Evolutionary conservation across 2,113 vertebrate genomes (phyloP).

Genomic region (Phrynosoma platyrhinos): DNA sequence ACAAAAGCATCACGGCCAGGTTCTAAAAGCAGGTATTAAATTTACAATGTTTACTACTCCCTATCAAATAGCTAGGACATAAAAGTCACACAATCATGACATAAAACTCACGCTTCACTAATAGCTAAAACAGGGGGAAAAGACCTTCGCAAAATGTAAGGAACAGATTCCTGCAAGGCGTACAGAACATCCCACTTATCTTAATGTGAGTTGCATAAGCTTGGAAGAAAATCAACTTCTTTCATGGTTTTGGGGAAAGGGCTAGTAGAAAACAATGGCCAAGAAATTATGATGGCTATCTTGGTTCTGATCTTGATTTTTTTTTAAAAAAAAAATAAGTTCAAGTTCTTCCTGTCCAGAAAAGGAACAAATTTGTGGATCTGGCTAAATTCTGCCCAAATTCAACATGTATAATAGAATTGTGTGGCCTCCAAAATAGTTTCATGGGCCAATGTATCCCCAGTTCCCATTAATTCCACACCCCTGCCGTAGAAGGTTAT

Average conservation of each 20-base stretch:
- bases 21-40: constrained; percentile 3
- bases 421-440: too few relatives aligned
- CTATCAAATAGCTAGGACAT: neutral
- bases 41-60: neutral
- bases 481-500: too few relatives aligned
- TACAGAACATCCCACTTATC: neutral
- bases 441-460: too few relatives aligned
- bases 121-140: neutral
- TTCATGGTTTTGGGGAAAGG: neutral
- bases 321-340: too few relatives aligned
- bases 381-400: too few relatives aligned
- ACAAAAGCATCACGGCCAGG: neutral
- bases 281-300: too few relatives aligned
- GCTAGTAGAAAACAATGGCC: too few relatives aligned
- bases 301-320: too few relatives aligned
- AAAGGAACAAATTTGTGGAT: too few relatives aligned
- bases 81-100: neutral
- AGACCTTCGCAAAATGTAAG: neutral
- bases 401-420: too few relatives aligned
- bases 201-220: neutral
- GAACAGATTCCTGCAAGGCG: neutral
- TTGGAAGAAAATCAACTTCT: neutral
- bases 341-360: too few relatives aligned
- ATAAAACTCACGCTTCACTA: neutral
- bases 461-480: too few relatives aligned